phyloP scores from a whole-genome alignment of 2,797 vertebrate species.

The Coreius guichenoti region DNA sequence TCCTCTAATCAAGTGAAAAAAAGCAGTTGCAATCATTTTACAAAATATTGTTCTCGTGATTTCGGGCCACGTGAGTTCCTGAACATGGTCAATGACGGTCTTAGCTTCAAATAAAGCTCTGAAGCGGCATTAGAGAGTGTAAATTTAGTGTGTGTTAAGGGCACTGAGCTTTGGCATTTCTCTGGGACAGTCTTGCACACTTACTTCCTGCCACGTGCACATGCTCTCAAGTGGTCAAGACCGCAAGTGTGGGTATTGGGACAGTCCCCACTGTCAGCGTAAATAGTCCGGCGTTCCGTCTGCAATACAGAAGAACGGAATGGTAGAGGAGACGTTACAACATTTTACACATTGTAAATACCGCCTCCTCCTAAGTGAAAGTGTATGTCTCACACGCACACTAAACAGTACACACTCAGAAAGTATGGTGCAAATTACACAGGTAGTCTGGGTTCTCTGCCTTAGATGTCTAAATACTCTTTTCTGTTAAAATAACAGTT shows the following conservation, averaged over 20 bases:
- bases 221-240: neutral
- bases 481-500: slow-evolving; percentile 52
- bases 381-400: neutral
- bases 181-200: neutral
- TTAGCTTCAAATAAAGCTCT: neutral
- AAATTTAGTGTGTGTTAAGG: neutral
- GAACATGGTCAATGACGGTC: neutral
- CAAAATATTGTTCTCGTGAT: no score
- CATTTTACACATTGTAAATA: neutral
- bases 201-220: neutral
- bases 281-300: neutral
- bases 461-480: slow-evolving; percentile 56
- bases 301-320: neutral
- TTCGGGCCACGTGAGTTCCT: no score
- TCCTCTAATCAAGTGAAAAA: no score
- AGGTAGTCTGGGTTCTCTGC: slow-evolving; percentile 39
- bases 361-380: neutral
- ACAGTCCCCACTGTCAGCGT: neutral
- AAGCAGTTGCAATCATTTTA: no score
- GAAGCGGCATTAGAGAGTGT: neutral
- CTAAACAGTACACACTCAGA: neutral
- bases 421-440: slow-evolving; percentile 4
- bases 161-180: neutral
- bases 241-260: neutral
- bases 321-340: neutral